Evolutionary conservation across 35 echinoderm and acorn worm genomes (phyloP), one percentile per base, ranked within the genome.

Genomic region (Stichopus chloronotus): DNA sequence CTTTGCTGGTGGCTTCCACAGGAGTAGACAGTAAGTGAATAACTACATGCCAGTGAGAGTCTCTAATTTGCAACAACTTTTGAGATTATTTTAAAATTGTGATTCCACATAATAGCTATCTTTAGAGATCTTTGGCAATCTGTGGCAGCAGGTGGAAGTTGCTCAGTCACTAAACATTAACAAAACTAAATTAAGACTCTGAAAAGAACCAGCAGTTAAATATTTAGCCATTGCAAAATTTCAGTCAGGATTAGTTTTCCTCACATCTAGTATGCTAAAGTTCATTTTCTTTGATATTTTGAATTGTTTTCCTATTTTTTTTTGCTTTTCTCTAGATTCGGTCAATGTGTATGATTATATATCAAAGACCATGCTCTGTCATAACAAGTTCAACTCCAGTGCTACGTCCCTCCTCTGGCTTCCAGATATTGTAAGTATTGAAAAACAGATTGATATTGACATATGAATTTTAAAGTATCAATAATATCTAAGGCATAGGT

Each of bases 291-390:
- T 43, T 43, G 0, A 43, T 43, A 43, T 0, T 43, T 43, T 43
- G 30, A 43, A 3, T 25, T 9, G 0, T 6, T 24, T 88, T 60
- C 22, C 22, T 4, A 25, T 43, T 56, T 5, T 55, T 17, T 72
- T 86, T 79, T 20, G 5, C 88, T 78, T 56, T 25, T 78, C 55
- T 94, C 0, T 77, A 96, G 95, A 92, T 82, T 80, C 94, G 58
- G 97, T 98, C 24, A 61, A 93, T 79, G 95, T 98, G 19, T 98
- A 94, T 92, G 97, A 98, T 88, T 96, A 96, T 59, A 82, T 74
- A 4, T 94, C 97, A 43, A 98, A 96, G 71, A 76, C 56, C 4
- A 91, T 92, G 10, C 78, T 98, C 6, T 96, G 97, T 61, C 74
- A 86, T 24, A 65, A 87, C 22, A 96, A 94, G 77, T 98, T 94